Percentiles rank a stretch among this genome's conserved stretches.
These are phyloP conservation scores for Erynnis tages DNA, from an alignment of 2,888 invertebrate genomes.

Conservation along the genomic window DNA sequence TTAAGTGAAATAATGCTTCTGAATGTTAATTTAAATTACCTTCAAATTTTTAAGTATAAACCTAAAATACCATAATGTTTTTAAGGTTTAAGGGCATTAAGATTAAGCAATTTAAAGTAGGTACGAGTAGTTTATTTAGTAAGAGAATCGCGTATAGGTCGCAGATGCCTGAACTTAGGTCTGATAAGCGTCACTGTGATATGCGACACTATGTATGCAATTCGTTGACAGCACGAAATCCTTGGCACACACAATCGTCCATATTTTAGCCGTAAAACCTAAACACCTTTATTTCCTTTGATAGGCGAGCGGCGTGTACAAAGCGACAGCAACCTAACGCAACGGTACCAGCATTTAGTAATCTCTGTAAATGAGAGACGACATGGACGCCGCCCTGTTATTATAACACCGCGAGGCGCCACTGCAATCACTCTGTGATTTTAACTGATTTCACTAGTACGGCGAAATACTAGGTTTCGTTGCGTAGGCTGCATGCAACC, in stretches of 20 bases:
- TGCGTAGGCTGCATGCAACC: too few relatives aligned
- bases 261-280: constrained; percentile 19
- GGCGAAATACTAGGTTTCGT: background rate
- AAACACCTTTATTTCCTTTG: constrained; percentile 8
- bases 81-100: background rate
- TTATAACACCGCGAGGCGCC: constrained; percentile 11
- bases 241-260: constrained; percentile 9
- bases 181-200: too few relatives aligned
- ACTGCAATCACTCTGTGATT: constrained; percentile 8
- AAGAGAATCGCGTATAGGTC: constrained; percentile 6
- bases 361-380: constrained; percentile 17
- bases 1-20: too few relatives aligned
- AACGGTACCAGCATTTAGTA: constrained; percentile 6
- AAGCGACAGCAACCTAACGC: constrained; percentile 5
- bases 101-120: constrained; percentile 30
- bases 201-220: too few relatives aligned
- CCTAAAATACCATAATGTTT: background rate
- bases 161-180: constrained; percentile 43
- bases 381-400: constrained; percentile 12
- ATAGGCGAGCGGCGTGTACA: constrained; percentile 16
- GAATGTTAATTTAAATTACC: too few relatives aligned
- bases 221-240: too few relatives aligned
- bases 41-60: too few relatives aligned
- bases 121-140: constrained; percentile 6
- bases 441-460: background rate